phyloP scores from a whole-genome alignment of 2,113 vertebrate species.

The Pteronura brasiliensis region DNA sequence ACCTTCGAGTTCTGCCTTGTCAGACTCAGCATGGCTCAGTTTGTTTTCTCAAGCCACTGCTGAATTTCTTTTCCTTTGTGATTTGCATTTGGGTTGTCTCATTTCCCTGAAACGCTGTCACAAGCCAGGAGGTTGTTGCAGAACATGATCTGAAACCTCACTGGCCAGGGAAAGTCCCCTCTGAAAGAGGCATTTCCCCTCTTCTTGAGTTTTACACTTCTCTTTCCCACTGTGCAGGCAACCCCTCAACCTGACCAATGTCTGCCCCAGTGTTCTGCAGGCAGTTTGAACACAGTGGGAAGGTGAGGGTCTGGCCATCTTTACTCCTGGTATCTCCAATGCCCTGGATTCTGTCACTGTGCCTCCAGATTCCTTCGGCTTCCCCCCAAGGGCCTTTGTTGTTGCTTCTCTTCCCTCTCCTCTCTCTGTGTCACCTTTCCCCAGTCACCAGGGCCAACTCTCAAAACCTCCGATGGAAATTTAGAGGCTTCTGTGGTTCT shows the following conservation, averaged over 20 bases:
- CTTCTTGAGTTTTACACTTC: conserved; percentile 10
- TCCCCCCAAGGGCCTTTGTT: neutral
- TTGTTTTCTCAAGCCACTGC: neutral
- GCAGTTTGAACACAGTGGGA: neutral
- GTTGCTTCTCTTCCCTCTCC: neutral
- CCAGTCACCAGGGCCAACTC: neutral
- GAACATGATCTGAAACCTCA: conserved; percentile 76
- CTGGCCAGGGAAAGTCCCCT: conserved; percentile 71
- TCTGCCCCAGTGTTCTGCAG: fast-evolving
- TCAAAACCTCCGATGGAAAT: conserved; percentile 43
- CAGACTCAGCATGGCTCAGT: neutral
- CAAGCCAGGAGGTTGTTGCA: conserved; percentile 73
- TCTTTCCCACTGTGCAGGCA: neutral
- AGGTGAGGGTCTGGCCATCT: neutral
- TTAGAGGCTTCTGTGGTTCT: conserved; percentile 36
- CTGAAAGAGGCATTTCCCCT: conserved; percentile 53
- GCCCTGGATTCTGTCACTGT: neutral
- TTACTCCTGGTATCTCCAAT: neutral
- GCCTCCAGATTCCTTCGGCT: neutral
- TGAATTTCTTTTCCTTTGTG: conserved; percentile 52
- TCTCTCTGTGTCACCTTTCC: neutral
- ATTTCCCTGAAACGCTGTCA: conserved; percentile 71
- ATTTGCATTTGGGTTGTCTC: conserved; percentile 65
- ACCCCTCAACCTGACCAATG: neutral
- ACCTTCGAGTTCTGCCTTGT: neutral